These are phyloP conservation scores for Ageneiosus marmoratus DNA, from an alignment of 2,113 vertebrate species.

Conservation along the genomic window DNA sequence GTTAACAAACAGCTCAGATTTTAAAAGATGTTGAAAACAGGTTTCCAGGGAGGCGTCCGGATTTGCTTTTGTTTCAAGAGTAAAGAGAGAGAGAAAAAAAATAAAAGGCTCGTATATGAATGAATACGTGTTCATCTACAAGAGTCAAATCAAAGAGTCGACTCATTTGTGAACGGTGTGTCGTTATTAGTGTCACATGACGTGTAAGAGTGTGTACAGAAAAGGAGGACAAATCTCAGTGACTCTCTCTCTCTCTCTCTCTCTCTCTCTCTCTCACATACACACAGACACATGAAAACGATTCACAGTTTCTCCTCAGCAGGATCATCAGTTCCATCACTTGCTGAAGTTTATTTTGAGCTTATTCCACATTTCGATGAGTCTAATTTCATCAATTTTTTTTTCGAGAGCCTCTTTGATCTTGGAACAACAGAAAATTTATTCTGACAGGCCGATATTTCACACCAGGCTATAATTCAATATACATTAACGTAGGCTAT, in stretches of 20 bases:
- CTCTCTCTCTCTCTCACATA: background rate
- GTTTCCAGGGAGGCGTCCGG: background rate
- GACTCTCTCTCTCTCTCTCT: background rate
- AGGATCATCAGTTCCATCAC: constrained; percentile 23
- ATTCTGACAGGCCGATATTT: background rate
- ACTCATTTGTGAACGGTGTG: background rate
- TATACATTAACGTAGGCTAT: background rate
- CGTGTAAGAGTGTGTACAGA: background rate
- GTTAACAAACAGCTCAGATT: background rate
- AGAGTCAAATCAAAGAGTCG: constrained; percentile 6
- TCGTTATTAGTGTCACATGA: too few relatives aligned
- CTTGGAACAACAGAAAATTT: background rate
- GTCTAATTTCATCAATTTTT: constrained; percentile 5
- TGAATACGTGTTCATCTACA: background rate
- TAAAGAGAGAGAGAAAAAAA: background rate
- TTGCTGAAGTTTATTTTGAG: constrained; percentile 19
- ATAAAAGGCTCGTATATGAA: too few relatives aligned
- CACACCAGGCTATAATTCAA: background rate
- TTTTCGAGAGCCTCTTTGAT: background rate
- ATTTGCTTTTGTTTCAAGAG: background rate
- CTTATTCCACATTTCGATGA: constrained; percentile 8
- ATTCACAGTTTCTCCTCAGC: constrained; percentile 28
- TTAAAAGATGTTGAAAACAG: background rate
- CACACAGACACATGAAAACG: constrained; percentile 15
- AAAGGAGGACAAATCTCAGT: background rate